Percentiles rank a stretch among this genome's conserved stretches.
These are phyloP conservation scores for Pogonomyrmex barbatus DNA, from an alignment of 1,140 invertebrate genomes.

Conservation along the genomic window DNA sequence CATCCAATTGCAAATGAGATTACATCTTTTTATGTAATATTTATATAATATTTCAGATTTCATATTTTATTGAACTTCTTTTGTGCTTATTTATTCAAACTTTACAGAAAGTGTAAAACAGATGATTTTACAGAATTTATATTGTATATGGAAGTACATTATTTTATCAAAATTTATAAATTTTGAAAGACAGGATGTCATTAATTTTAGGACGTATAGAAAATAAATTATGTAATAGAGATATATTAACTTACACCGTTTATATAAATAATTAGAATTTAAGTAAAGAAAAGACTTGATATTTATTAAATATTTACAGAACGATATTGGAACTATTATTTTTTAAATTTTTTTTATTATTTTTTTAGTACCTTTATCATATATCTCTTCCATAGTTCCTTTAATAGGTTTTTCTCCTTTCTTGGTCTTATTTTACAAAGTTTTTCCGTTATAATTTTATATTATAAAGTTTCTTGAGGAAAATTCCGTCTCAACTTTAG, in stretches of 20 bases:
- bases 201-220: background rate
- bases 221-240: background rate
- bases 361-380: background rate
- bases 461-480: conserved; percentile 14
- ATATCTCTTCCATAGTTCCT: background rate
- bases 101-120: background rate
- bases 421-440: background rate
- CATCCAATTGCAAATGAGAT: background rate
- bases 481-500: background rate
- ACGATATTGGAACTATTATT: background rate
- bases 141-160: conserved; percentile 4
- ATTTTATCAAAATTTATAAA: background rate
- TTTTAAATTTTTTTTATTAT: background rate
- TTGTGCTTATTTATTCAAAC: background rate
- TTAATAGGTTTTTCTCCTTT: background rate
- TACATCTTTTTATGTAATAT: background rate
- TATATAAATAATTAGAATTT: background rate
- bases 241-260: background rate
- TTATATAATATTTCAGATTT: conserved; percentile 5
- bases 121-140: conserved; percentile 4
- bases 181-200: background rate
- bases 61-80: background rate
- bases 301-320: conserved; percentile 12
- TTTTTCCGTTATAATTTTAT: background rate
- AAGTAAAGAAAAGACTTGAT: background rate